Evolutionary conservation across 2,888 invertebrate genomes (phyloP), one percentile per base, ranked within the genome.

Genomic region (Notocelia uddmanniana): DNA sequence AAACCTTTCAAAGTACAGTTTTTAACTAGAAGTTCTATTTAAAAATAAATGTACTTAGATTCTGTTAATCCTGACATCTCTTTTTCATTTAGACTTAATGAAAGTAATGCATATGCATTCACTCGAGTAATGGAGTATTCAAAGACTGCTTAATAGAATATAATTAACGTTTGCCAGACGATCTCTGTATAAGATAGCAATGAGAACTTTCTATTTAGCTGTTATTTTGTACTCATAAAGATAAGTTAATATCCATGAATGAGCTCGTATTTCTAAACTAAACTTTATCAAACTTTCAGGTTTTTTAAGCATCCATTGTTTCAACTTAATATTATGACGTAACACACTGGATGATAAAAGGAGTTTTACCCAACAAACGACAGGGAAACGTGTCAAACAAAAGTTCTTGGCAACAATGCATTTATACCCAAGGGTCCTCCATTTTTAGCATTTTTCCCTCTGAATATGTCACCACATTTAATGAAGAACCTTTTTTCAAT

Each of bases 401-500:
- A 74, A 79, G 66, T 77, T 76, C 34, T 75, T 74, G 77, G 75
- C 76, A 79, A 81, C 76, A 75, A 77, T 77, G 75, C 76, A 81
- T 75, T 76, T 76, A 67, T 73, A 68, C 76, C 76, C 64, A 57
- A 78, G 74, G 73, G 68, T 74, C 69, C 45, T 70, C 19, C 64
- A 60, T 75, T 73, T 77, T 79, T 73, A 57, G 60, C 67, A 60
- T 73, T 77, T 75, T 76, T 70, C 54, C 23, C 52, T 37, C 31
- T 71, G 64, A 57, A 73, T 72, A 74, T 74, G 68, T 75, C 64
- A 74, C 75, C 75, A 79, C 66, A 75, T 82, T 81, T 81, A 81
- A 83, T 82, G 79, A 81, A 81, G 80, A 79, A 76, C 57, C 78
- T 75, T 79, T 80, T 81, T 80, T 76, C 57, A 80, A 80, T 80